Percentiles rank a stretch among this genome's conserved stretches.
These are phyloP conservation scores for Pangasius mekongensis DNA, from an alignment of 2,797 vertebrate genomes.

Conservation along the genomic window DNA sequence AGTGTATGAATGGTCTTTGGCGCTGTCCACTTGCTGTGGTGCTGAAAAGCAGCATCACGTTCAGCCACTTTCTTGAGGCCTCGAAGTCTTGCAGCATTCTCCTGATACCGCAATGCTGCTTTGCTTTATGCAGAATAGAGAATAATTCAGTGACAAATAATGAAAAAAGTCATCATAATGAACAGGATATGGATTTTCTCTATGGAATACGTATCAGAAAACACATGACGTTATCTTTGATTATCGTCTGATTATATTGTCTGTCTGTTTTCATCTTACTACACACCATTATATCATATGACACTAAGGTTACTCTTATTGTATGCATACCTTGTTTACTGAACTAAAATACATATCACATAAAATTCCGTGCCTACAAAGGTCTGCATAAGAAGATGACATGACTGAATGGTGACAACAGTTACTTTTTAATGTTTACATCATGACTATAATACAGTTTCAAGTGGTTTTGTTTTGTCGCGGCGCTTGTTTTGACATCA, in stretches of 20 bases:
- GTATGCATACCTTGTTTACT: neutral
- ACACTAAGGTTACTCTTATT: neutral
- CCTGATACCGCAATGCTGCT: too few species aligned
- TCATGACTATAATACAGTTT: neutral
- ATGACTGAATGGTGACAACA: neutral
- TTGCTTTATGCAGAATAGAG: neutral
- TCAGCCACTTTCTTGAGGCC: neutral
- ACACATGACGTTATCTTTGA: neutral
- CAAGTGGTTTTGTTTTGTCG: neutral
- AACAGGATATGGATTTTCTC: neutral
- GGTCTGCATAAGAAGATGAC: neutral
- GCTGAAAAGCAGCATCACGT: constrained; percentile 30
- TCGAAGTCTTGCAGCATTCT: neutral
- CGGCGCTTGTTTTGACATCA: neutral
- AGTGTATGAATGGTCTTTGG: neutral
- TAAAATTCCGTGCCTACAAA: too few species aligned
- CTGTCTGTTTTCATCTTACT: neutral
- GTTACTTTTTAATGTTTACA: neutral
- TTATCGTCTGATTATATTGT: neutral
- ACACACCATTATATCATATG: neutral
- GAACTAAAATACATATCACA: neutral
- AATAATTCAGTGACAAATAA: neutral
- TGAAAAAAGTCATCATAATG: neutral
- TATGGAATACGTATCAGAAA: neutral
- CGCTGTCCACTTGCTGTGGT: constrained; percentile 21